Percentiles rank a stretch among this genome's conserved stretches.
These are phyloP conservation scores for Planococcus citri DNA, from an alignment of 1,140 invertebrate species.

Conservation along the genomic window DNA sequence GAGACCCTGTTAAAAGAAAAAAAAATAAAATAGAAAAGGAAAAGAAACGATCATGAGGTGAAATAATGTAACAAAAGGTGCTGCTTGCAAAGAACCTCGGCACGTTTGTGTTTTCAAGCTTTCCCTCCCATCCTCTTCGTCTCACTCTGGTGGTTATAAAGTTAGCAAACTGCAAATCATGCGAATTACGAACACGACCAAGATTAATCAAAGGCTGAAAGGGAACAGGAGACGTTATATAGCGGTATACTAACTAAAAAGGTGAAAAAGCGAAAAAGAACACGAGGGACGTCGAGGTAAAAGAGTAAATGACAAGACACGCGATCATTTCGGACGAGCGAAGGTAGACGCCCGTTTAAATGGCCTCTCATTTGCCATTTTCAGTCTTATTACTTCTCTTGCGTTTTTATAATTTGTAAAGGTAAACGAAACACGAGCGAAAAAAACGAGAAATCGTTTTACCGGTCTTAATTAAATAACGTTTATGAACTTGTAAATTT, in stretches of 20 bases:
- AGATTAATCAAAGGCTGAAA: neutral
- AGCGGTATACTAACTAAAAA: too few species aligned
- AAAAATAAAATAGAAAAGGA: neutral
- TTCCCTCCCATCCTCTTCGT: too few species aligned
- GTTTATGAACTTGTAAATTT: neutral
- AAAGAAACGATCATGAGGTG: too few species aligned
- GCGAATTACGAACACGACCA: neutral
- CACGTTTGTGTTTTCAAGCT: too few species aligned
- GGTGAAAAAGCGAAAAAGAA: neutral
- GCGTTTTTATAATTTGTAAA: too few species aligned
- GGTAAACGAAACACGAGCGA: too few species aligned
- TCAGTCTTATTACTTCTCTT: neutral
- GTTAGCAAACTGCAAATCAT: neutral
- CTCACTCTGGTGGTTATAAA: too few species aligned
- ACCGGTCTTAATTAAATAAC: slow-evolving; percentile 7
- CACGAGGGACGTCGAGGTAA: neutral
- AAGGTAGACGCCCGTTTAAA: slow-evolving; percentile 2
- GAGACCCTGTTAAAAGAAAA: neutral
- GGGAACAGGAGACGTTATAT: neutral
- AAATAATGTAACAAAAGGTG: too few species aligned
- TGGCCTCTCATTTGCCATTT: neutral
- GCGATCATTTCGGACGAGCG: neutral
- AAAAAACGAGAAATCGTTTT: neutral
- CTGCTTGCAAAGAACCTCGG: too few species aligned
- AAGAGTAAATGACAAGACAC: neutral